Base-by-base conservation (phyloP, 2,113 vertebrate species). In the Theristicus caerulescens region DNA sequence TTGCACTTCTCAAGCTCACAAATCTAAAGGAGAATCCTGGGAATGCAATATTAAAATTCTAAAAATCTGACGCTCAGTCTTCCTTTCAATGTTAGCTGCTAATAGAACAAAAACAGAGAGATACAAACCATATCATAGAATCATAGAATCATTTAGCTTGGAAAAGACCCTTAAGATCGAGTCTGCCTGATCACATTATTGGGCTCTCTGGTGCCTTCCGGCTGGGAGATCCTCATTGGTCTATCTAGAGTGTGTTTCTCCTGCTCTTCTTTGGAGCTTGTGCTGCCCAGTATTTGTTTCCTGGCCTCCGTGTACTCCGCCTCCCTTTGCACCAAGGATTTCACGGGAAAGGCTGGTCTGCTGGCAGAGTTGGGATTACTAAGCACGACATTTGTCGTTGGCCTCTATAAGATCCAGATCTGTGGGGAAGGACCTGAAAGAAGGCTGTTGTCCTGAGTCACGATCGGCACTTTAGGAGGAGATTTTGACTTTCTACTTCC, bases 351-450 rank as follows among this genome's bases (percentile, higher is more conserved):
- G 11, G 98, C 96, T 1, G 98, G 98, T 61, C 98, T 98, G 95
- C 96, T 98, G 95, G 98, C 96, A 20, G 97, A 98, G 93, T 95
- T 92, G 69, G 98, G 91, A 14, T 98, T 98, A 55, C 97, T 98
- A 77, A 99, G 88, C 32, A 98, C 97, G 34, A 99, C 98, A 47
- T 99, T 99, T 88, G 97, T 99, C 6, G 98, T 97, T 25, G 98
- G 98, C 90, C 98, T 98, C 97, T 99, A 98, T 62, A 99, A 97
- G 97, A 99, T 99, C 83, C 98, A 98, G 82, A 99, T 99, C 97
- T 99, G 98, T 26, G 98, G 98, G 59, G 98, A 98, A 32, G 98
- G 98, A 10, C 98, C 98, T 8, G 98, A 94, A 62, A 98, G 98
- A 74, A 98, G 98, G 73, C 98, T 98, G 94, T 99, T 97, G 83